Evolutionary conservation across 2,113 vertebrate species (phyloP), one percentile per base, ranked within the genome.

Genomic region (Sisor rabdophorus): DNA sequence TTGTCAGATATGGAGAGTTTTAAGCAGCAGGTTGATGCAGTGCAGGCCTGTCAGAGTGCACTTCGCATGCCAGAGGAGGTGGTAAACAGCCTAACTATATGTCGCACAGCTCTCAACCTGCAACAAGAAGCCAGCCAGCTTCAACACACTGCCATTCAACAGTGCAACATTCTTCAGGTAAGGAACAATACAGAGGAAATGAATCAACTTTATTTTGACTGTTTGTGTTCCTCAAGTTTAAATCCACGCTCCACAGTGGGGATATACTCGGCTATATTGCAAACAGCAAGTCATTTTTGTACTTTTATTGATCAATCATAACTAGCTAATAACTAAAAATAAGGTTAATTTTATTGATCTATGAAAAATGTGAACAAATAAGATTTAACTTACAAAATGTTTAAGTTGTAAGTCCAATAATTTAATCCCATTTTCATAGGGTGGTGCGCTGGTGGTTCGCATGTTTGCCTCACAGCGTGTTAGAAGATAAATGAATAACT

Each of bases 161-260:
- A 98, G 79, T 98, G 93, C 91, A 99, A 96, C 89, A 89, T 97
- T 86, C 91, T 97, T 87, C 97, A 99, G 95, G 96, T 92, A 91
- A 52, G 9, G 4, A n/a, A 13, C 11, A 32, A 28, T 22, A 19
- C 20, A 36, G 24, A 56, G 22, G 0, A 59, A 59, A 2, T 50
- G 12, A 58, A 6, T 36, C 13, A 24, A 11, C 28, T 32, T 53
- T 4, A 32, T 0, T 36, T 22, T 63, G 12, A 16, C 71, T 44
- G 12, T 48, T 60, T 60, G 8, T 22, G 52, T 59, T 50, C 24
- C n/a, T 47, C 3, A 50, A 32, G 5, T 63, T 63, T 22, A 53
- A 19, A 59, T 15, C 40, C 40, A 44, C 40, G 10, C 40, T 44
- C 40, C 5, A 44, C 40, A 44, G 40, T 44, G 9, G 40, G 16